Percentiles rank a stretch among this genome's conserved stretches.
These are phyloP conservation scores for Hirtodrosophila histrioides DNA, from an alignment of 2,888 invertebrate genomes.

Conservation along the genomic window DNA sequence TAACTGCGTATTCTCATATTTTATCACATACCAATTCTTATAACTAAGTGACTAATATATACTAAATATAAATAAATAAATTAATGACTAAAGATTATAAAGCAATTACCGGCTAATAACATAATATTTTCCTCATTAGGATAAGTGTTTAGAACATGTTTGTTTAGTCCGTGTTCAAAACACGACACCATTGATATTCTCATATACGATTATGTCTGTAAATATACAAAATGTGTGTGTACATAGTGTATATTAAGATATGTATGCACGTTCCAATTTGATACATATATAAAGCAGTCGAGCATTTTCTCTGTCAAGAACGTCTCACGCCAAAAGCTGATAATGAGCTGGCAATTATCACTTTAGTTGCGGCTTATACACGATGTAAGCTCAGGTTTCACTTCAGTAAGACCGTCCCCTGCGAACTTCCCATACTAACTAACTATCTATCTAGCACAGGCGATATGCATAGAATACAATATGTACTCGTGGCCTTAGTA, in stretches of 20 bases:
- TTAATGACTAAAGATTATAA: slow-evolving; percentile 14
- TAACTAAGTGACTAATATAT: no score
- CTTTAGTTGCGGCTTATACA: slow-evolving; percentile 59
- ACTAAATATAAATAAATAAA: background rate
- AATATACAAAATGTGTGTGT: slow-evolving; percentile 15
- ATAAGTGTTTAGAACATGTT: slow-evolving; percentile 10
- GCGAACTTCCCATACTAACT: slow-evolving; percentile 50
- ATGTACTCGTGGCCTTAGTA: slow-evolving; percentile 40
- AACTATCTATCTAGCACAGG: slow-evolving; percentile 36
- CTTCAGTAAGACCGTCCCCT: slow-evolving; percentile 22
- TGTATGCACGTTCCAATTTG: slow-evolving; percentile 12
- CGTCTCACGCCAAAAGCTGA: slow-evolving; percentile 73
- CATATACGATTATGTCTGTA: background rate
- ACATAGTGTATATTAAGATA: slow-evolving; percentile 1
- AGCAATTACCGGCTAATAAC: slow-evolving; percentile 24
- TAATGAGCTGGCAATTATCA: slow-evolving; percentile 76
- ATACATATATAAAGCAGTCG: slow-evolving; percentile 33
- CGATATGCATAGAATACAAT: slow-evolving; percentile 50
- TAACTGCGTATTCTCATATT: no score
- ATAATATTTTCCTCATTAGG: slow-evolving; percentile 20
- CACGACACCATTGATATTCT: slow-evolving; percentile 14
- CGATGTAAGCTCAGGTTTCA: slow-evolving; percentile 61
- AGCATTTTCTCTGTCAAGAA: slow-evolving; percentile 36
- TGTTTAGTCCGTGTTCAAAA: slow-evolving; percentile 14
- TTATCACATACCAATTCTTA: no score